Conservation (phyloP, 2,113 vertebrate genomes). For the Spilogale gracilis region DNA sequence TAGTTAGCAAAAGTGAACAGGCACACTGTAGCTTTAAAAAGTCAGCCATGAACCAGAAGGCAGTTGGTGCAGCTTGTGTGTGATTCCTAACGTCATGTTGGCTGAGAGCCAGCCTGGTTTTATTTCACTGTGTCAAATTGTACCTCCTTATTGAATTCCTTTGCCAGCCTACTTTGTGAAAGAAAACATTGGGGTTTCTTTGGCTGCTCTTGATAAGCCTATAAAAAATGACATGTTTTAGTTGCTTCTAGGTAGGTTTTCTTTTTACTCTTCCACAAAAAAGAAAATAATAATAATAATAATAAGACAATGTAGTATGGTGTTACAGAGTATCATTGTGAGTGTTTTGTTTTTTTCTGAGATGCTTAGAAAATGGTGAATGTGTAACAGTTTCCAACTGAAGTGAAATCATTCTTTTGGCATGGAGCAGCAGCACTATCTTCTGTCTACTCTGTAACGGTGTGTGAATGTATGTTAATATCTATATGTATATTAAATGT, state of each 20-base stretch:
- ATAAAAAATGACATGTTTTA: conserved; percentile 85
- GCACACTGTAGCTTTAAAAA: conserved; percentile 87
- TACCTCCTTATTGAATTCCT: conserved; percentile 86
- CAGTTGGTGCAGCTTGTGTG: conserved; percentile 84
- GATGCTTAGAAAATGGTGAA: conserved; percentile 80
- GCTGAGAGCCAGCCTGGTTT: conserved; percentile 85
- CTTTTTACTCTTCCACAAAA: conserved; percentile 78
- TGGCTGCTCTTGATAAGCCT: conserved; percentile 85
- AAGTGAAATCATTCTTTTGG: conserved; percentile 72
- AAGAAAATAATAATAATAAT: conserved; percentile 42
- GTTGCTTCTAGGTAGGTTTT: conserved; percentile 87
- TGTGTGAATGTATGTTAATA: conserved; percentile 63
- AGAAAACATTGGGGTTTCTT: conserved; percentile 86
- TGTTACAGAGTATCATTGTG: conserved; percentile 72
- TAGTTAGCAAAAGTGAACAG: conserved; percentile 74
- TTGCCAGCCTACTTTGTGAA: conserved; percentile 86
- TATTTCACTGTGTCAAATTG: conserved; percentile 85
- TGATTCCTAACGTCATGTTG: conserved; percentile 84
- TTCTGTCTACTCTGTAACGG: conserved; percentile 69
- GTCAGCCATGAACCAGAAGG: conserved; percentile 87
- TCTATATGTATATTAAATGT: conserved; percentile 55
- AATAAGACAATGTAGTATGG: conserved; percentile 76
- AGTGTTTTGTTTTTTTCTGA: conserved; percentile 77
- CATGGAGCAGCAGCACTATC: conserved; percentile 35
- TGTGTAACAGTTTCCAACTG: conserved; percentile 80